Percentiles rank a stretch among this genome's conserved stretches.
These are phyloP conservation scores for Potamarius usumacintae DNA, from an alignment of 2,113 vertebrate species.

Conservation along the genomic window DNA sequence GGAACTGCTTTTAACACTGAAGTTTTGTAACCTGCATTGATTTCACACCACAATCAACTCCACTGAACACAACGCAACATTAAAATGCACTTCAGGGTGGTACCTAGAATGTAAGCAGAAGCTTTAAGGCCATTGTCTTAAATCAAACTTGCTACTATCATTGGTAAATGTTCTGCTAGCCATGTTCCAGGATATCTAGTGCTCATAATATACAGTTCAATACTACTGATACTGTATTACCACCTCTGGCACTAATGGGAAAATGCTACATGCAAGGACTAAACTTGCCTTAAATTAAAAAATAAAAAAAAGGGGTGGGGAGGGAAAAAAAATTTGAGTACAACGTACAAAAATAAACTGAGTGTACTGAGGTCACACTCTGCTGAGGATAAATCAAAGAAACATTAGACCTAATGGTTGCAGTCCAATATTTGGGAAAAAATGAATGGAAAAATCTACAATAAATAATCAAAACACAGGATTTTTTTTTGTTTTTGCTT, in stretches of 20 bases:
- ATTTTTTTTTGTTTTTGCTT: slow-evolving; percentile 83
- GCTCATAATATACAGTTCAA: slow-evolving; percentile 38
- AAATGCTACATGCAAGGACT: slow-evolving; percentile 40
- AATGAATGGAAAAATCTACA: slow-evolving; percentile 80
- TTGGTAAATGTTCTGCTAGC: slow-evolving; percentile 17
- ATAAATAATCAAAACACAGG: slow-evolving; percentile 99
- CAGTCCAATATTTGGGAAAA: slow-evolving; percentile 87
- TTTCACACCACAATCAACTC: slow-evolving; percentile 40
- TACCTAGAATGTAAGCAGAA: slow-evolving; percentile 29
- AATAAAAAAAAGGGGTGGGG: not conserved
- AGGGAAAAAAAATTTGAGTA: slow-evolving; percentile 34
- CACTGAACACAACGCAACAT: slow-evolving; percentile 45
- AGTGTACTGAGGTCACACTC: slow-evolving; percentile 29
- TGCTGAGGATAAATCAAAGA: slow-evolving; percentile 60
- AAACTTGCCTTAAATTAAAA: slow-evolving; percentile 27
- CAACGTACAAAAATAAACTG: slow-evolving; percentile 62
- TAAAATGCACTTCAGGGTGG: slow-evolving; percentile 57
- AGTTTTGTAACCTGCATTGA: slow-evolving; percentile 54
- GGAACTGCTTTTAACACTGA: slow-evolving; percentile 56
- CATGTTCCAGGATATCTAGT: slow-evolving; percentile 40
- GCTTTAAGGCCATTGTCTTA: slow-evolving; percentile 49
- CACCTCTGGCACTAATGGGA: slow-evolving; percentile 33
- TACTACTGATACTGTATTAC: slow-evolving; percentile 26
- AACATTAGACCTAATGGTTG: slow-evolving; percentile 81
- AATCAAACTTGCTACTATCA: slow-evolving; percentile 17